Evolutionary conservation across 1,140 invertebrate genomes (phyloP).

Genomic region (Apis cerana): DNA sequence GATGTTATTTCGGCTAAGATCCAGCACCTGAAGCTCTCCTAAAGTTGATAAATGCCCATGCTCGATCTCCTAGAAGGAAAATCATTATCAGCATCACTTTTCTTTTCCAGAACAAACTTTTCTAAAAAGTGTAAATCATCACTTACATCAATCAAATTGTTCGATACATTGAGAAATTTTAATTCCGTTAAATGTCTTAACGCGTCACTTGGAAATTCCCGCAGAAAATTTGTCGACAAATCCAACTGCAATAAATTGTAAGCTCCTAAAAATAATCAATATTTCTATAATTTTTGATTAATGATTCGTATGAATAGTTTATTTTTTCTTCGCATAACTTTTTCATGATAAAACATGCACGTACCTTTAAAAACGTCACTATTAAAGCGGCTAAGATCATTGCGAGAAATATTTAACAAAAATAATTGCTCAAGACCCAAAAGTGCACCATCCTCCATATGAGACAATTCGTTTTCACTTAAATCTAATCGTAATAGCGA

Average conservation of each 20-base stretch:
- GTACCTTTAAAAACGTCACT: conserved; percentile 89
- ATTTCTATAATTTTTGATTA: not conserved
- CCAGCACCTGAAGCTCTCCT: conserved; percentile 87
- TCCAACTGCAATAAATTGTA: conserved; percentile 89
- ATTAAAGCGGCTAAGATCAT: conserved; percentile 89
- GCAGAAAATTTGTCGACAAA: conserved; percentile 92
- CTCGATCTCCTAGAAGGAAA: conserved; percentile 84
- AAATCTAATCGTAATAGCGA: conserved; percentile 88
- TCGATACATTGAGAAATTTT: conserved; percentile 89
- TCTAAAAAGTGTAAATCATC: not conserved
- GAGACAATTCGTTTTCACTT: conserved; percentile 87
- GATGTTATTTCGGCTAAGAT: conserved; percentile 92
- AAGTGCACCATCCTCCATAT: conserved; percentile 89
- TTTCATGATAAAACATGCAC: too few relatives aligned
- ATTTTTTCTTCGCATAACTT: not conserved
- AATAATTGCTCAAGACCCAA: conserved; percentile 85
- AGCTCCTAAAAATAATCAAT: conserved; percentile 80
- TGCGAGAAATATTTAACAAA: conserved; percentile 87
- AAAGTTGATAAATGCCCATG: conserved; percentile 85
- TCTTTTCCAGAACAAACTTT: not conserved
- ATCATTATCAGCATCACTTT: not conserved
- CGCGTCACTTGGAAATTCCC: conserved; percentile 89
- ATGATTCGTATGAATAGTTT: not conserved
- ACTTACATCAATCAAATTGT: conserved; percentile 90
- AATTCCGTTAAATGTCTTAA: conserved; percentile 86